phyloP scores from a whole-genome alignment of 1,140 invertebrate species.

The Stratiolaelaps scimitus region DNA sequence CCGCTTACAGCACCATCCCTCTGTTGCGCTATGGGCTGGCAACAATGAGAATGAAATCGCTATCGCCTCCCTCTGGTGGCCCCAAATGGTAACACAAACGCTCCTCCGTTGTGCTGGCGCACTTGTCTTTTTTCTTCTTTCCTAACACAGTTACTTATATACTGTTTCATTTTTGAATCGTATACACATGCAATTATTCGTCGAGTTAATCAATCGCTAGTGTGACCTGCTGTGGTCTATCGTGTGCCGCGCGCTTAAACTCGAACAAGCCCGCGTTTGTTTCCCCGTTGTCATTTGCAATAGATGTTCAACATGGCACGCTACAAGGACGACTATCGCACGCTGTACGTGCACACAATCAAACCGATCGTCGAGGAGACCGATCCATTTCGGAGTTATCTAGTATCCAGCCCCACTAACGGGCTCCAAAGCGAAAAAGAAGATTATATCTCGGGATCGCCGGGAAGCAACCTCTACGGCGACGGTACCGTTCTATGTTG shows the following conservation, averaged over 20 bases:
- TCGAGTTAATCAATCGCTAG: too few species aligned
- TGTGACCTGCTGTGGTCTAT: too few species aligned
- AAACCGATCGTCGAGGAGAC: conserved; percentile 51
- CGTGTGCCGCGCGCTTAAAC: too few species aligned
- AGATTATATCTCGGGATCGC: conserved; percentile 61
- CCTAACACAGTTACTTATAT: background rate
- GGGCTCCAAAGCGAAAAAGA: conserved; percentile 60
- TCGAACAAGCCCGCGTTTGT: too few species aligned
- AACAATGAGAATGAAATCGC: conserved; percentile 98
- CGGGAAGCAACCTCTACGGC: conserved; percentile 64
- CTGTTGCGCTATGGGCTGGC: conserved; percentile 68
- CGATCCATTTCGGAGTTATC: conserved; percentile 53
- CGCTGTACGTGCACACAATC: conserved; percentile 69
- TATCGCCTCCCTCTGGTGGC: conserved; percentile 62
- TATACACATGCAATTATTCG: too few species aligned
- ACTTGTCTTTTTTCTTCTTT: too few species aligned
- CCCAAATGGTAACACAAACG: background rate
- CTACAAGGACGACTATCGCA: conserved; percentile 62
- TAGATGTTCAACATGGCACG: conserved; percentile 51
- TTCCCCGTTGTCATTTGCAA: background rate
- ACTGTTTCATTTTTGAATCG: too few species aligned
- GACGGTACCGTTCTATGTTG: conserved; percentile 54
- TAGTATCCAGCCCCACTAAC: conserved; percentile 85
- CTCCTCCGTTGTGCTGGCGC: background rate
- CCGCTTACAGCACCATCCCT: conserved; percentile 73